Base-by-base conservation (phyloP, 2,113 vertebrate species). In the Pelusios castaneus region DNA sequence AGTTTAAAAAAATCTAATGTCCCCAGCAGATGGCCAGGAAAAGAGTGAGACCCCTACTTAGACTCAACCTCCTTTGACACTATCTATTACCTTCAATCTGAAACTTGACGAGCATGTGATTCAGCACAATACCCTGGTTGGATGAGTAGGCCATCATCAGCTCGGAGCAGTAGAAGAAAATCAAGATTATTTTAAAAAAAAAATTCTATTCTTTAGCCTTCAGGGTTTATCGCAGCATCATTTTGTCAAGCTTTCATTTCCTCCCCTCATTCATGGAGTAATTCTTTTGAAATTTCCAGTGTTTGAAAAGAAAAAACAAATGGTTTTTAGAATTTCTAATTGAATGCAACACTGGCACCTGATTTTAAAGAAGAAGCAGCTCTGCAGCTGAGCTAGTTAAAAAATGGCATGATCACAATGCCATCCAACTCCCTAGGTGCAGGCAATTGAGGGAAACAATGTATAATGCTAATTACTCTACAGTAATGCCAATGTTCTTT, bases 351-450 rank as follows among this genome's bases (percentile, higher is more conserved):
- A 60, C 51, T 83, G 14, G 7, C 17, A 43, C 73, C 29, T 89
- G 86, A 93, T 47, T 89, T 85, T 95, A 47, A 80, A 96, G 54
- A 84, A 87, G 85, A 80, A 52, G 41, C 93, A 90, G 10, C 47
- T 47, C 47, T 47, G 47, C 14, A 96, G 24, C 60, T 80, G 85
- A 89, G 34, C 16, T 56, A 41, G 85, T 93, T 92, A 55, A 89
- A 82, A 93, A 93, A 56, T 52, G 51, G 10, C 34, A 49, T 84
- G 91, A 54, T 45, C 89, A 80, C 2, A 82, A 91, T n/a, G 17
- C 22, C 49, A 78, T 80, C 70, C 25, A 5, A 1, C 3, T 89
- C 70, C 89, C 22, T 73, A 16, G 92, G 16, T 79, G 63, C 34
- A 92, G 84, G n/a, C 45, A 91, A 84, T 38, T 76, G 79, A 85